A percentile compares a stretch with the other conserved stretches of the same genome.
These are phyloP conservation scores for Drosophila maculinotata DNA, from an alignment of 2,888 invertebrate species.

Conservation along the genomic window DNA sequence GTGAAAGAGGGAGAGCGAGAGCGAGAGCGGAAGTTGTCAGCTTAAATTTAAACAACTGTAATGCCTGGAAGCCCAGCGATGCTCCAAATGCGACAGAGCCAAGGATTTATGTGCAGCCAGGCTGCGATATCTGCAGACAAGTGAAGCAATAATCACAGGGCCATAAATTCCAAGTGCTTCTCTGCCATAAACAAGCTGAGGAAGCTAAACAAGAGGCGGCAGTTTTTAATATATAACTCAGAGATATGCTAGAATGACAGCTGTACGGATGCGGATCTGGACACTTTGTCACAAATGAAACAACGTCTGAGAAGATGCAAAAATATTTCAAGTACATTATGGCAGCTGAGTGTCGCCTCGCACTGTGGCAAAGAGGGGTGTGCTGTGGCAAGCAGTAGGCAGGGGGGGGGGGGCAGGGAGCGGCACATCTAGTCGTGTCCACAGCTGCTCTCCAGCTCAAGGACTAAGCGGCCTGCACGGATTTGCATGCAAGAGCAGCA, in stretches of 20 bases:
- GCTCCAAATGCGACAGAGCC: constrained; percentile 13
- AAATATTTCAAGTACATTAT: constrained; percentile 67
- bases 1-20: neutral
- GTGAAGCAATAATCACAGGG: constrained; percentile 75
- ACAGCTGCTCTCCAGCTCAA: constrained; percentile 54
- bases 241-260: constrained; percentile 69
- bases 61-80: constrained; percentile 8
- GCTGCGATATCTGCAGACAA: constrained; percentile 66
- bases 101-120: constrained; percentile 52
- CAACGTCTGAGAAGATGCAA: constrained; percentile 60
- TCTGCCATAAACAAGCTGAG: neutral
- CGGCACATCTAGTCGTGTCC: constrained; percentile 8
- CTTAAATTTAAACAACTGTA: constrained; percentile 47
- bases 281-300: constrained; percentile 75
- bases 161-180: constrained; percentile 68
- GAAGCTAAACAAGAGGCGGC: constrained; percentile 43
- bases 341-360: constrained; percentile 36
- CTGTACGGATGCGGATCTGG: constrained; percentile 59
- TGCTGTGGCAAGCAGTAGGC: too few species aligned
- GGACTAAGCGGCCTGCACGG: constrained; percentile 55
- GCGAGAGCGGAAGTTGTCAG: constrained; percentile 54
- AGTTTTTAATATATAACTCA: constrained; percentile 69
- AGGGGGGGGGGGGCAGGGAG: neutral
- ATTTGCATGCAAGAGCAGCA: constrained; percentile 60
- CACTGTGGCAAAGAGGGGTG: too few species aligned